Evolutionary conservation across 2,113 vertebrate species (phyloP), one percentile per base, ranked within the genome.

Genomic region (Charina bottae): DNA sequence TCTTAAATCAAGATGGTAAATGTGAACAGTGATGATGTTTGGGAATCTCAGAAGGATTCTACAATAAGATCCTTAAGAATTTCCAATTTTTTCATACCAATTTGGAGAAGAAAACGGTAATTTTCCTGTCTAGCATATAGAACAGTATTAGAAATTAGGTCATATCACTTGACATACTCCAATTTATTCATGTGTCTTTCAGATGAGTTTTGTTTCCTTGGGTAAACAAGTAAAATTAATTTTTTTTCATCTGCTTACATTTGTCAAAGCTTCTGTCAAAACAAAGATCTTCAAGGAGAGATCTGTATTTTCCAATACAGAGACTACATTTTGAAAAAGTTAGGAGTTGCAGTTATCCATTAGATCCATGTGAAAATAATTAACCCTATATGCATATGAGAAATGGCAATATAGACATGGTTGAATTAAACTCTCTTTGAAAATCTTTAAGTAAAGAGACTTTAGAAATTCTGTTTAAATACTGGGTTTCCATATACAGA

Each of bases 391-490:
- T 10, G 8, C 0, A 1, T n/a, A 1, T 86, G 46, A 90, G 78
- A 64, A 95, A 92, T 26, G 90, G 49, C 64, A 89, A 93, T 93
- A 89, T 37, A 90, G n/a, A 60, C 68, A 84, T 55, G 87, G 91
- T 54, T 88, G 91, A 55, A 24, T 60, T 60, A 92, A 46, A 93
- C 93, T 53, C 85, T 92, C 7, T 95, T 4, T 55, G 58, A 90
- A 95, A 19, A 26, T 12, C 93, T 94, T 89, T 89, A 91, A 93
- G 26, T 89, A 59, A 93, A 93, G 42, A 28, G 94, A 59, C 0
- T 55, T 93, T 92, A 86, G 1, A 94, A 92, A 87, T 28, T 54
- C 15, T 91, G 95, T 94, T 89, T 93, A 85, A 93, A 49, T 94
- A 72, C 93, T 92, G 84, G 88, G 92, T 49, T 91, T 85, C 92